A percentile compares a stretch with the other conserved stretches of the same genome.
Evolutionary conservation across 2,888 invertebrate species (phyloP).

Genomic region (Apodemia mormo): DNA sequence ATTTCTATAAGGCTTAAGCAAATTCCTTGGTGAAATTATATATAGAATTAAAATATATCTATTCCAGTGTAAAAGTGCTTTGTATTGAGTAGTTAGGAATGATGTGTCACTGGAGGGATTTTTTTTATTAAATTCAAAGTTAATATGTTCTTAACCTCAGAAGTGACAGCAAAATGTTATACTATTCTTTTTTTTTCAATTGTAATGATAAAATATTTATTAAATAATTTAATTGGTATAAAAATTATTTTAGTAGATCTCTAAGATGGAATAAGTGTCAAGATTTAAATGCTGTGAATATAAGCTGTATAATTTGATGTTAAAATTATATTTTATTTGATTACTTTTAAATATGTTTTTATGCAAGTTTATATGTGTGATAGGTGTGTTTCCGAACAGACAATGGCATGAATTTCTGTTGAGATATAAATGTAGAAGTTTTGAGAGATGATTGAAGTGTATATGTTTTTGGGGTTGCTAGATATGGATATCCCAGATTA

Average conservation of each 20-base stretch:
- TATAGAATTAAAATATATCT: too few relatives aligned
- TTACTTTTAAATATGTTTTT: neutral
- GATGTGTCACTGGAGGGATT: neutral
- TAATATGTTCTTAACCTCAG: neutral
- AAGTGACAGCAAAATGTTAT: neutral
- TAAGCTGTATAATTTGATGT: neutral
- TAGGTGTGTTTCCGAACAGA: constrained; percentile 14
- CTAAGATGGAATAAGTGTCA: too few relatives aligned
- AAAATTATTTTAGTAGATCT: too few relatives aligned
- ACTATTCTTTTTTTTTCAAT: neutral
- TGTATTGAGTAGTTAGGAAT: neutral
- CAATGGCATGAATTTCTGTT: constrained; percentile 12
- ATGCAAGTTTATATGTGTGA: constrained; percentile 2
- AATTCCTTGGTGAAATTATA: too few relatives aligned
- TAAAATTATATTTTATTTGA: neutral
- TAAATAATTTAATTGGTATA: too few relatives aligned
- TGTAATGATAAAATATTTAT: too few relatives aligned
- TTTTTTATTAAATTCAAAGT: neutral
- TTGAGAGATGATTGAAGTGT: constrained; percentile 26
- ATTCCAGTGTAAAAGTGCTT: constrained; percentile 9
- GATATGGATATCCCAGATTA: neutral
- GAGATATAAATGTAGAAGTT: constrained; percentile 23
- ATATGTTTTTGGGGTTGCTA: constrained; percentile 10
- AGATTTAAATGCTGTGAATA: too few relatives aligned
- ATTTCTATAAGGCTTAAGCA: too few relatives aligned